phyloP scores from a whole-genome alignment of 2,113 vertebrate species.

The Orientallactaga bullata region DNA sequence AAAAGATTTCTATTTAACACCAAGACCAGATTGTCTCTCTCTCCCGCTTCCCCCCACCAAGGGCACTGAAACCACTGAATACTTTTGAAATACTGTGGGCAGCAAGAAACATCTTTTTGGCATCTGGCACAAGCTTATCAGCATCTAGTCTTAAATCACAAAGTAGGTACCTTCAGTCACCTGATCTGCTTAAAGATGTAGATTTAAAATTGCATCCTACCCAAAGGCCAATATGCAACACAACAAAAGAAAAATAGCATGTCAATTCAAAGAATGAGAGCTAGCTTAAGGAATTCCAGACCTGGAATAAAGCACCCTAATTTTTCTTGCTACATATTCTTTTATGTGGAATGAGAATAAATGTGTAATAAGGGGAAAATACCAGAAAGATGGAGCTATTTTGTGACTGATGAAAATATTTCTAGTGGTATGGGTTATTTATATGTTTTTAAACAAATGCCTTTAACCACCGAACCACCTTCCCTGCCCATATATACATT shows the following conservation, averaged over 20 bases:
- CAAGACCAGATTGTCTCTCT: not conserved
- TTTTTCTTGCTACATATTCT: constrained; percentile 26
- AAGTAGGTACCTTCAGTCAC: constrained; percentile 53
- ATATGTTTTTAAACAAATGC: not conserved
- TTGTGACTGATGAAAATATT: not conserved
- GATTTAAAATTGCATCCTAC: constrained; percentile 36
- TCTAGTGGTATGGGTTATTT: not conserved
- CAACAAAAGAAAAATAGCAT: constrained; percentile 55
- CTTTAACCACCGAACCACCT: too few relatives aligned
- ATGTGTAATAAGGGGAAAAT: not conserved
- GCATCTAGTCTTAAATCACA: constrained; percentile 53
- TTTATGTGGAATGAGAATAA: not conserved
- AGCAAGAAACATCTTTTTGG: constrained; percentile 41
- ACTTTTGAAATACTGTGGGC: constrained; percentile 24
- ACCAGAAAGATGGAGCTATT: not conserved
- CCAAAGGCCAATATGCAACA: constrained; percentile 13
- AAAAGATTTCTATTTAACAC: constrained; percentile 21
- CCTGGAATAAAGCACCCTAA: not conserved
- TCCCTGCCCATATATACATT: not conserved
- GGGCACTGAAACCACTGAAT: constrained; percentile 50
- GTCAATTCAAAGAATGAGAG: constrained; percentile 47
- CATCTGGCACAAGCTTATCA: constrained; percentile 42
- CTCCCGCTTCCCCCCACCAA: too few relatives aligned
- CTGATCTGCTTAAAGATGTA: too few relatives aligned
- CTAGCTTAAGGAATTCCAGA: constrained; percentile 54